These are phyloP conservation scores for Siderastrea radians DNA, from an alignment of 92 coral and sea anemone species.

Conservation along the genomic window DNA sequence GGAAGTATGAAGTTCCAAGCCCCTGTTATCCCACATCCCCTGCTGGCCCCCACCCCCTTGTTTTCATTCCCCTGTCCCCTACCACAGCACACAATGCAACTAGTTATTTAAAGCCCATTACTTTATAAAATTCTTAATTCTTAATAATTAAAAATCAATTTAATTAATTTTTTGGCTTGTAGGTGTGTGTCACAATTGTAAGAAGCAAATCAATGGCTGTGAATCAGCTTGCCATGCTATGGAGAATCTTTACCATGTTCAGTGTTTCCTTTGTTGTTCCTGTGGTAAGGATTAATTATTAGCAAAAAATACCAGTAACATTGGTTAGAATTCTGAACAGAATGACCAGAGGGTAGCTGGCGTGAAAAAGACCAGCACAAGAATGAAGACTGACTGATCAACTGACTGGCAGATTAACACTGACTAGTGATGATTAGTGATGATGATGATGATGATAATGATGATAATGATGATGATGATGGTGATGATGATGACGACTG, in stretches of 20 bases:
- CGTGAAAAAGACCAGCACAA: background rate
- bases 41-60: too few species aligned
- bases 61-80: too few species aligned
- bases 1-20: too few species aligned
- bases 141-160: background rate
- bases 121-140: background rate
- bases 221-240: slow-evolving; percentile 85
- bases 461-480: background rate
- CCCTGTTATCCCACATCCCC: too few species aligned
- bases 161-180: background rate
- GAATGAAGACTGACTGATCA: background rate
- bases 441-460: too few species aligned
- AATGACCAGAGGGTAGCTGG: background rate
- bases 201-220: slow-evolving; percentile 77
- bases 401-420: background rate
- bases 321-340: background rate
- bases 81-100: too few species aligned
- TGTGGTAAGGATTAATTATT: slow-evolving; percentile 55
- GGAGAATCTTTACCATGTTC: slow-evolving; percentile 77
- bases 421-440: background rate
- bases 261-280: slow-evolving; percentile 68
- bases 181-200: slow-evolving; percentile 85
- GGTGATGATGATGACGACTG: background rate
- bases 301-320: too few species aligned
- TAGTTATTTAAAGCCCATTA: background rate